These are phyloP conservation scores for Betta splendens DNA, from an alignment of 2,797 vertebrate species.

Conservation along the genomic window DNA sequence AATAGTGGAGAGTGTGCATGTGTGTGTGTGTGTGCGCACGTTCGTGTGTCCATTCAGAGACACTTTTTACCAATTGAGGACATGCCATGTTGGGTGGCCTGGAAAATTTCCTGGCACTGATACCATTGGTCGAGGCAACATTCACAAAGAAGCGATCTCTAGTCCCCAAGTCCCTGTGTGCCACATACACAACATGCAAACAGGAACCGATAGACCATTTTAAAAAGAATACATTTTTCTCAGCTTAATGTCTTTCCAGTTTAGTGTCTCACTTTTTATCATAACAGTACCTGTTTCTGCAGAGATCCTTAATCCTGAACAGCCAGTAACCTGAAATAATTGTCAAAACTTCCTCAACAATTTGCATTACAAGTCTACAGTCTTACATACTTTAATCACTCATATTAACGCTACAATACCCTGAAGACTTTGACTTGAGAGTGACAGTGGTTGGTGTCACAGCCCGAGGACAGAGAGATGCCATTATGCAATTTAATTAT, in stretches of 20 bases:
- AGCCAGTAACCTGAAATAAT: too few species aligned
- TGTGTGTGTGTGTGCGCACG: constrained; percentile 5
- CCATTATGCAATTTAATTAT: constrained; percentile 48
- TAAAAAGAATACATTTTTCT: not conserved
- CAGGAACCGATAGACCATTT: not conserved
- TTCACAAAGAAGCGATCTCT: constrained; percentile 40
- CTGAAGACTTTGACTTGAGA: too few species aligned
- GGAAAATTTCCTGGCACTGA: constrained; percentile 58
- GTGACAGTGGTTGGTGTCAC: constrained; percentile 32
- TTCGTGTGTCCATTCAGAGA: constrained; percentile 42
- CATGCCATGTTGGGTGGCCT: constrained; percentile 61
- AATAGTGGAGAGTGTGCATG: constrained; percentile 7
- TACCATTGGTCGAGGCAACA: constrained; percentile 48
- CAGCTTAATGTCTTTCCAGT: too few species aligned
- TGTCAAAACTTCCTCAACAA: too few species aligned
- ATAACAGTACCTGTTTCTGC: too few species aligned
- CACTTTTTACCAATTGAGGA: constrained; percentile 58
- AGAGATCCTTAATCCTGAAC: too few species aligned
- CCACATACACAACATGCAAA: constrained; percentile 3
- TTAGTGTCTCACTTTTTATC: too few species aligned
- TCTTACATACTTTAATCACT: too few species aligned
- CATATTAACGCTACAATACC: too few species aligned
- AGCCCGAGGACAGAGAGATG: constrained; percentile 58
- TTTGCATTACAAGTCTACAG: too few species aligned
- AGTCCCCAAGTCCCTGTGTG: not conserved